These are phyloP conservation scores for Taphrorychus bicolor DNA, from an alignment of 2,888 invertebrate genomes.

Conservation along the genomic window DNA sequence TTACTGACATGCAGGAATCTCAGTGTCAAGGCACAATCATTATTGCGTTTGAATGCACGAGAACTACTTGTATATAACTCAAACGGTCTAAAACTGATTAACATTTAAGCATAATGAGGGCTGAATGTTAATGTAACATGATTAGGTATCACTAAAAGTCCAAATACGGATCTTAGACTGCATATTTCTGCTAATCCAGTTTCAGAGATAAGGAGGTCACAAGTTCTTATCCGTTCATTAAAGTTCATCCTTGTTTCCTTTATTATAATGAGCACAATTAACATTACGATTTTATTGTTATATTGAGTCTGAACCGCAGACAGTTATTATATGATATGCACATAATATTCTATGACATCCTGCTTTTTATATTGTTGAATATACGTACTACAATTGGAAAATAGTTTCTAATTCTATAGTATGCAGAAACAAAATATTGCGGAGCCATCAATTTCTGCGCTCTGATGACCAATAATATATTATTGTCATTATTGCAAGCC, in stretches of 20 bases:
- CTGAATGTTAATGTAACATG: too few species aligned
- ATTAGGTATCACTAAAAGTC: background rate
- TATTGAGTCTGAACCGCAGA: background rate
- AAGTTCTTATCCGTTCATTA: conserved; percentile 11
- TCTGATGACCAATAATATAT: conserved; percentile 3
- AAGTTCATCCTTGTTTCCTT: conserved; percentile 11
- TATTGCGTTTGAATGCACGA: too few species aligned
- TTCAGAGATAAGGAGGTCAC: conserved; percentile 31
- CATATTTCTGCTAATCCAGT: conserved; percentile 27
- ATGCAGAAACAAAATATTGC: background rate
- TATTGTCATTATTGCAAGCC: conserved; percentile 10
- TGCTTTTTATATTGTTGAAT: too few species aligned
- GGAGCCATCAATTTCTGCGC: background rate
- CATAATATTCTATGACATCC: too few species aligned
- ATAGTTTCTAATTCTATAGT: background rate
- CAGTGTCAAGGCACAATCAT: too few species aligned
- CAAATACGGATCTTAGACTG: conserved; percentile 14
- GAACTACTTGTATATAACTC: too few species aligned
- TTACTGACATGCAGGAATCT: background rate
- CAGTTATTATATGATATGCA: background rate
- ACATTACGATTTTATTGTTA: too few species aligned
- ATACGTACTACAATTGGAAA: background rate
- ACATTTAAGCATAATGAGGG: background rate
- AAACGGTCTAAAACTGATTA: background rate
- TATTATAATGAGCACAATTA: background rate